Evolutionary conservation across 2,888 invertebrate species (phyloP), one percentile per base, ranked within the genome.

Genomic region (Conus canariensis): DNA sequence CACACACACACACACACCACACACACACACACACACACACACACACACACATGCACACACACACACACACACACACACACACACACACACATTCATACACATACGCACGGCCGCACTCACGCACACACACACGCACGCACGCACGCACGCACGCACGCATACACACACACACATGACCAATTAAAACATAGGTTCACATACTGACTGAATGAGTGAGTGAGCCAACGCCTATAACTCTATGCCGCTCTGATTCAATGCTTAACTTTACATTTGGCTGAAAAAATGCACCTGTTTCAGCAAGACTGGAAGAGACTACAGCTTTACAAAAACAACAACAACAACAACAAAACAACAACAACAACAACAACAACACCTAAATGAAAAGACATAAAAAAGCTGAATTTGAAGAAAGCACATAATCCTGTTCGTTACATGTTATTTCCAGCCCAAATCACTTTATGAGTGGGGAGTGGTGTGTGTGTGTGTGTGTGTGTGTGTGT

Each of bases 281-380:
- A 45, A 45, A 45, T 1, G 45, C 2, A 45, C 45, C 45, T 45
- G 45, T 45, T 45, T 45, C 45, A 45, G 45, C 45, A 45, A 1
- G 45, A 45, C 0, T 45, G 2, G 4, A 45, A 45, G 45, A 45
- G 45, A 45, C 45, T 45, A 3, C 45, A 45, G 45, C 2, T 1
- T 45, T 4, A 45, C 2, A 45, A 22, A 19, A 22, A 70, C 0
- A 70, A 70, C 67, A 70, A 70, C 16, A 70, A 70, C 67, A 19
- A 70, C 67, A 70, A 70, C 67, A 70, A 70, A 70, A 70, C 67
- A 70, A 70, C 67, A 70, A 70, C 67, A 70, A 70, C 67, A 70
- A 70, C 67, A 70, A 70, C 19, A 70, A 70, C 67, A 70, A 70
- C 67, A 70, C 8, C 67, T 14, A 19, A 9, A 70, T 14, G 67